Conservation (phyloP, 2,113 vertebrate species). For the Solenodon paradoxus region DNA sequence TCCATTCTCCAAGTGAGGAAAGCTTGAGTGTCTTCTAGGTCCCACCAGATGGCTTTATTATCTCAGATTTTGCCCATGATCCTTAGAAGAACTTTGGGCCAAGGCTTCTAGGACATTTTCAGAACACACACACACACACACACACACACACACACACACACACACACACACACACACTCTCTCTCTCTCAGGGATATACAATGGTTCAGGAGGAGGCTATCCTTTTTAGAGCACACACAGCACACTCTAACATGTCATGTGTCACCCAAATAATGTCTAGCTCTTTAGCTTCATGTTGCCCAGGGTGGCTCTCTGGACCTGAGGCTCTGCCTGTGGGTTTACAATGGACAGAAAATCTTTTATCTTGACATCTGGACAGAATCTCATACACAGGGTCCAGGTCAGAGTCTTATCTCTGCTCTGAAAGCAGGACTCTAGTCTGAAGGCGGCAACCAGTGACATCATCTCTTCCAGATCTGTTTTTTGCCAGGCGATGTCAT, state of each 20-base stretch:
- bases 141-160: too few relatives aligned
- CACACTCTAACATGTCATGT: neutral
- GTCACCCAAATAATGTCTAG: neutral
- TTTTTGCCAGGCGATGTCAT: neutral
- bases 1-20: neutral
- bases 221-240: neutral
- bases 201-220: neutral
- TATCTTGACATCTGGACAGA: neutral
- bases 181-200: too few relatives aligned
- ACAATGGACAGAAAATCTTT: neutral
- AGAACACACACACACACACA: too few relatives aligned
- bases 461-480: neutral
- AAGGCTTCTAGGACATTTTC: neutral
- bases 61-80: neutral
- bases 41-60: neutral
- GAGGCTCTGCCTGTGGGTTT: neutral
- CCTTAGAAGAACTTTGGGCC: neutral
- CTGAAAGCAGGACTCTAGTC: neutral
- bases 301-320: neutral
- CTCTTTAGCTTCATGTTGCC: neutral
- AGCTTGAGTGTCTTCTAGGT: neutral
- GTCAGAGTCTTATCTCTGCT: neutral
- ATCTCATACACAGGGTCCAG: neutral
- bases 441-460: neutral
- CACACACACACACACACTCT: too few relatives aligned